A percentile compares a stretch with the other conserved stretches of the same genome.
These are phyloP conservation scores for Drosophila hawaiiensis DNA, from an alignment of 2,888 invertebrate genomes.

Conservation along the genomic window DNA sequence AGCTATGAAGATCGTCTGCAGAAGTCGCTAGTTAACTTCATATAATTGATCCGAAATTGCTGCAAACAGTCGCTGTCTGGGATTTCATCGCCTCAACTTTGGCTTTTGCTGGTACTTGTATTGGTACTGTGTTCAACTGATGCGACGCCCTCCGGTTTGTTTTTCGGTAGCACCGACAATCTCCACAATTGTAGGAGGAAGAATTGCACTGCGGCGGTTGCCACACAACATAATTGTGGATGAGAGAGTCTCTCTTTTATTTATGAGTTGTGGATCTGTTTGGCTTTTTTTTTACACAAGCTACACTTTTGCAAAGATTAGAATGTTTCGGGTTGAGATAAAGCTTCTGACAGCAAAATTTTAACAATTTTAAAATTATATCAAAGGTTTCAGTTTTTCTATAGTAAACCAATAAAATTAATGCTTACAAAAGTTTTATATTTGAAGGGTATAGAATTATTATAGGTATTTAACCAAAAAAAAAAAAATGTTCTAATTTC, in stretches of 20 bases:
- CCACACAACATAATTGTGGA: constrained; percentile 64
- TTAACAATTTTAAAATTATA: not conserved
- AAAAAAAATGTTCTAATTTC: not conserved
- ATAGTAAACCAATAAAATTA: not conserved
- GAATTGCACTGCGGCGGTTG: constrained; percentile 51
- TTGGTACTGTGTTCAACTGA: constrained; percentile 4
- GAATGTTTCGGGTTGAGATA: not conserved
- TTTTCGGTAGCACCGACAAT: constrained; percentile 31
- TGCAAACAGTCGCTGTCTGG: constrained; percentile 48
- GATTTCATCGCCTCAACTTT: constrained; percentile 64
- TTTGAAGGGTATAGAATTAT: not conserved
- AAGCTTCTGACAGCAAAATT: not conserved
- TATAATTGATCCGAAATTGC: constrained; percentile 74
- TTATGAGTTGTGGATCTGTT: constrained; percentile 19
- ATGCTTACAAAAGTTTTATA: too few species aligned
- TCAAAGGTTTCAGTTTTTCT: not conserved
- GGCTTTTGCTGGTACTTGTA: constrained; percentile 45
- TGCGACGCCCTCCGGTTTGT: constrained; percentile 32
- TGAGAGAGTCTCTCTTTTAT: constrained; percentile 38
- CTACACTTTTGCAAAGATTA: not conserved
- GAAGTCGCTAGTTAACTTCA: constrained; percentile 51
- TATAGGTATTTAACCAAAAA: not conserved
- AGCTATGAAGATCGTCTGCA: constrained; percentile 43
- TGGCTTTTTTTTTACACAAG: not conserved
- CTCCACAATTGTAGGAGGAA: constrained; percentile 46